Conservation (phyloP, 2,113 vertebrate species). For the Triplophysa siluroides region DNA sequence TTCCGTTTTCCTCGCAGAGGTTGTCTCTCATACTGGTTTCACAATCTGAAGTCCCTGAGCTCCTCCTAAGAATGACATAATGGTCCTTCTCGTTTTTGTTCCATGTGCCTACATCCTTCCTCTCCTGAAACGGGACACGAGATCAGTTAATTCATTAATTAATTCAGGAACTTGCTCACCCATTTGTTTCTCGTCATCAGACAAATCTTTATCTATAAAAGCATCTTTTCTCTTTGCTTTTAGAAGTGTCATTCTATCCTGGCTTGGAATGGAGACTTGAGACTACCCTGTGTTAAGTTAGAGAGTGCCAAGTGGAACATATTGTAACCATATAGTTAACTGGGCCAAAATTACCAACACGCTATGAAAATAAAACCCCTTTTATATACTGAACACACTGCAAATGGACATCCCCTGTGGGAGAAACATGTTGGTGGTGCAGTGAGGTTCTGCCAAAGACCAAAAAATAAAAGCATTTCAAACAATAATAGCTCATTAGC, state of each 20-base stretch:
- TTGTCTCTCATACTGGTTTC: conserved; percentile 27
- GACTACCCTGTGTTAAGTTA: conserved; percentile 17
- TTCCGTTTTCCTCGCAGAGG: conserved; percentile 19
- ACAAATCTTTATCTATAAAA: not conserved
- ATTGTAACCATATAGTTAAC: conserved; percentile 20
- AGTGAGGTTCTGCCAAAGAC: conserved; percentile 3
- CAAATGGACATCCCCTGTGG: conserved; percentile 28
- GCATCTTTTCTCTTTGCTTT: not conserved
- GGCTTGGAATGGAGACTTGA: not conserved
- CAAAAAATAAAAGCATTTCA: conserved; percentile 24
- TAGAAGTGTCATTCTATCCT: conserved; percentile 2
- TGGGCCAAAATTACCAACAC: conserved; percentile 35
- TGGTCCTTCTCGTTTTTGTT: not conserved
- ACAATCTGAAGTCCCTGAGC: conserved; percentile 9
- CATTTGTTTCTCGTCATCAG: not conserved
- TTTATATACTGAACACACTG: conserved; percentile 29
- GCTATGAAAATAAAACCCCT: conserved; percentile 45
- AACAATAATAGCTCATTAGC: conserved; percentile 15
- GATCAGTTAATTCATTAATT: conserved; percentile 25
- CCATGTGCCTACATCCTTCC: not conserved
- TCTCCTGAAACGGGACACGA: conserved; percentile 9
- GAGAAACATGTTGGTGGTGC: conserved; percentile 17
- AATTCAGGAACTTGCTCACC: conserved; percentile 6
- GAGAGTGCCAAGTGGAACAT: conserved; percentile 36
- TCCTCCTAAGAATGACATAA: conserved; percentile 34